phyloP scores from a whole-genome alignment of 2,797 vertebrate species.

The Gymnothorax reevesii region DNA sequence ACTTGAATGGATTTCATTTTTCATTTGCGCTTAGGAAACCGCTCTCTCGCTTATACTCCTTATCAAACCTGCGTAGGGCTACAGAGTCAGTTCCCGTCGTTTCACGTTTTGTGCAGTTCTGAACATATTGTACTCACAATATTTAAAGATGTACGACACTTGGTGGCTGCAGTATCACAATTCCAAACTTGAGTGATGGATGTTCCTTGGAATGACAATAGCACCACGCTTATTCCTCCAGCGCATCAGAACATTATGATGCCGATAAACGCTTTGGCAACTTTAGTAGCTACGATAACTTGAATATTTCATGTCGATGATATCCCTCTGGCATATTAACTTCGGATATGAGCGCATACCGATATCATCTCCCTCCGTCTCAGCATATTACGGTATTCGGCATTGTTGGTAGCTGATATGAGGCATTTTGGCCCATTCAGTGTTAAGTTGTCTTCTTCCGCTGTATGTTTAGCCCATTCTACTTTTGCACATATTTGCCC shows the following conservation, averaged over 20 bases:
- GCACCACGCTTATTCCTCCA: neutral
- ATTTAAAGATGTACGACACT: neutral
- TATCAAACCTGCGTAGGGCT: neutral
- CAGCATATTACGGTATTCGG: slow-evolving; percentile 9
- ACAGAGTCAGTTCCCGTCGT: neutral
- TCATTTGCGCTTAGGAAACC: neutral
- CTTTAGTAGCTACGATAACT: neutral
- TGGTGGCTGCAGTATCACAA: neutral
- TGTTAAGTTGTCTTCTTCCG: neutral
- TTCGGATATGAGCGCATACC: slow-evolving; percentile 59
- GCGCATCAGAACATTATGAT: neutral
- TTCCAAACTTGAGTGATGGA: neutral
- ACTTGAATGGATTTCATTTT: slow-evolving; percentile 31
- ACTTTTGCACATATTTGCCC: neutral
- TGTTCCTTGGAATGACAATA: neutral
- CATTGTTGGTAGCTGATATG: neutral
- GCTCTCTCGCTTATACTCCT: neutral
- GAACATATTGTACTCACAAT: slow-evolving; percentile 2
- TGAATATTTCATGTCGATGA: slow-evolving; percentile 70
- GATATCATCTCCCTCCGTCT: slow-evolving; percentile 62
- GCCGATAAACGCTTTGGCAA: neutral
- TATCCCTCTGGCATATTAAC: slow-evolving; percentile 65
- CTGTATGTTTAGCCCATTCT: neutral
- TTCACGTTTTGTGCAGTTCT: neutral
- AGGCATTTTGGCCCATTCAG: neutral